Base-by-base conservation (phyloP, 2,888 invertebrate species). In the Orthosia gothica region DNA sequence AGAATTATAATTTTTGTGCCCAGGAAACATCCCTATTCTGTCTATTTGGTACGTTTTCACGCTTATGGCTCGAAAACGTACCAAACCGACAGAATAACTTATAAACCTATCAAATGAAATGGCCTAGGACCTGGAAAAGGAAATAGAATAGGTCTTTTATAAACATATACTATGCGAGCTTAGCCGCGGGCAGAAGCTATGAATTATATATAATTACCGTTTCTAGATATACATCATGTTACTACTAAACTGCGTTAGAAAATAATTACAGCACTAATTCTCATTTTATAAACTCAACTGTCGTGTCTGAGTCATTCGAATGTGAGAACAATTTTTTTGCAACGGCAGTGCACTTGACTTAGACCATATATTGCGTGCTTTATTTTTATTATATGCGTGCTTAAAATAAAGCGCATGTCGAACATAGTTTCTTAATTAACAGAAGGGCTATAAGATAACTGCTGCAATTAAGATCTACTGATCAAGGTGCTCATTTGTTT, bases 351-450 rank as follows among this genome's bases (percentile, higher is more conserved):
- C 61, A 54, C 55, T 49, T 79, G 20, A 40, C 18, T 72, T 61
- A 26, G 40, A 71, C 12, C 26, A n/a, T 16, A 40, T 26, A 57
- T 47, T 55, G 23, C 55, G 26, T 74, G 45, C n/a, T 55, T 64
- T 58, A 81, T 66, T 58, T 63, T 79, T 82, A 82, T 59, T 49
- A 20, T 11, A 64, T 63, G 20, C 18, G 49, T 59, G 40, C 49
- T 82, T 47, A 82, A 67, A 66, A 66, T 63, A 81, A 76, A 77
- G 47, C 47, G 47, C 57, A 64, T 57, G 67, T 76, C 23, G 20
- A 76, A 82, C 82, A 76, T 54, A 45, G 45, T 76, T 76, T 61
- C 64, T 75, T 77, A 82, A 82, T 68, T 47, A 82, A 82, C 67
- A 76, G 55, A 54, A 49, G 66, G 57, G 15, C 47, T 50, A n/a